Evolutionary conservation across 1,140 invertebrate genomes (phyloP), one percentile per base, ranked within the genome.

Genomic region (Temnothorax longispinosus): DNA sequence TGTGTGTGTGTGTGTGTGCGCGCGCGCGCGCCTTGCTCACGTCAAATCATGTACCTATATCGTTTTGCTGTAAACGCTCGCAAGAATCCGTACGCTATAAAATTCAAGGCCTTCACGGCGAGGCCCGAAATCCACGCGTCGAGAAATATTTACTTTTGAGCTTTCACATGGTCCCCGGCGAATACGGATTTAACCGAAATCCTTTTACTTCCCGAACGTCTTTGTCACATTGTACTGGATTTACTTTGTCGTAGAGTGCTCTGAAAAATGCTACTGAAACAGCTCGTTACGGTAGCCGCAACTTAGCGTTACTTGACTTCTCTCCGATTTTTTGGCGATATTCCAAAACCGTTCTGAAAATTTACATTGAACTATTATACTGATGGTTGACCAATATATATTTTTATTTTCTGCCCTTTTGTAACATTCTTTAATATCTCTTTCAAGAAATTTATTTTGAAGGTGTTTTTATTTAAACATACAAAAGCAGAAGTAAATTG

Each of bases 151-250:
- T 89, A 74, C 71, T 89, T 87, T 89, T 38, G 60, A 60, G 87
- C 85, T 82, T 76, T 74, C 67, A 56, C 62, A 77, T 52, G 87
- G 84, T 87, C 69, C 44, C 72, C 62, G 18, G 27, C 27, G 76
- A 77, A 89, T 89, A 71, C 87, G 88, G 87, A 89, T 89, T 89
- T 89, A 86, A 88, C 76, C 56, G 71, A 81, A 89, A 89, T 85
- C 88, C 62, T 85, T 89, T 89, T 82, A 89, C 84, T 74, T 85
- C 41, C 41, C 44, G 71, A 54, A 56, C 88, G 44, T 80, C 64
- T 89, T 64, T 75, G 67, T 85, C 71, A 67, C 76, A 87, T 87
- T 89, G 87, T 87, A 72, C 85, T 74, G 64, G 64, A 87, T 89
- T 82, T 77, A 77, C 35, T 82, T 89, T 65, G 76, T 72, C 58